Conservation (phyloP, 2,888 invertebrate species). For the Stenichneumon culpator region DNA sequence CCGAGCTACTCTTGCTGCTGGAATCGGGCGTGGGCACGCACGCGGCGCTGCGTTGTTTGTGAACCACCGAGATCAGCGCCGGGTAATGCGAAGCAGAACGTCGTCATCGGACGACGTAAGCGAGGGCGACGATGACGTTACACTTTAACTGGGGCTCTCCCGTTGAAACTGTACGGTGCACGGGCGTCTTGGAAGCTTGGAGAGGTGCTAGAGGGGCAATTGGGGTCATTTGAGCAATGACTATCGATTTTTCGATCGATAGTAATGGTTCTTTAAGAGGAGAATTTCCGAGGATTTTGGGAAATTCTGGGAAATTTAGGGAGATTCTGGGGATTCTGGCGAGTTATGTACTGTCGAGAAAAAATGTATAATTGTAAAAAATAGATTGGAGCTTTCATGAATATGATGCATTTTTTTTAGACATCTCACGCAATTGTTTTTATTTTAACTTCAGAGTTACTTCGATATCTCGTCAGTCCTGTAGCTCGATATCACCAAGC, state of each 20-base stretch:
- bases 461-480: too few species aligned
- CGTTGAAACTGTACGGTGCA: not conserved
- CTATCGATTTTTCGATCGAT: not conserved
- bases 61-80: constrained; percentile 8
- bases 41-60: constrained; percentile 31
- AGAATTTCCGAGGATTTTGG: too few species aligned
- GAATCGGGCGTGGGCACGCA: constrained; percentile 59
- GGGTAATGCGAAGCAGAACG: constrained; percentile 28
- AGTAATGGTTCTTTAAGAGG: too few species aligned
- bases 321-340: too few species aligned
- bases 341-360: not conserved
- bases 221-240: not conserved
- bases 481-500: too few species aligned
- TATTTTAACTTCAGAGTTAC: too few species aligned
- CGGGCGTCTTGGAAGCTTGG: not conserved
- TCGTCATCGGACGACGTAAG: constrained; percentile 19
- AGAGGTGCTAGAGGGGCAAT: not conserved
- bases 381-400: too few species aligned
- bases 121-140: constrained; percentile 26
- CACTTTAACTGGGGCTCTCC: not conserved
- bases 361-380: not conserved
- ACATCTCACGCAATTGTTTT: too few species aligned
- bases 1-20: constrained; percentile 32
- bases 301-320: too few species aligned
- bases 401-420: too few species aligned